Evolutionary conservation across 2,113 vertebrate genomes (phyloP), one percentile per base, ranked within the genome.

Genomic region (Colius striatus): DNA sequence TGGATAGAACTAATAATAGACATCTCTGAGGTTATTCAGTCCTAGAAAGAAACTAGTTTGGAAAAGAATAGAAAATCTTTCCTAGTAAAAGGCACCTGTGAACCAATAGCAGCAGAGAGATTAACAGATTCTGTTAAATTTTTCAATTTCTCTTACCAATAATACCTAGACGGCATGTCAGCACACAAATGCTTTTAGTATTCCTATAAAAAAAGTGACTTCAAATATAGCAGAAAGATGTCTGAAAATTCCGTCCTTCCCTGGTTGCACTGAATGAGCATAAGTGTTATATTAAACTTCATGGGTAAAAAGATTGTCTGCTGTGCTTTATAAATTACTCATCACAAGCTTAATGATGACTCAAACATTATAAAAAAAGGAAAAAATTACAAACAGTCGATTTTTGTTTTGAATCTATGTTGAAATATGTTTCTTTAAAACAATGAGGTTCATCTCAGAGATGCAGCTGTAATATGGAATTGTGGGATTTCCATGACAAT

Each of bases 11-110:
- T 81, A 90, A 84, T 78, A 53, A 90, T 43, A 38, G 57, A 19
- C 34, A 57, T 72, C 48, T 86, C 45, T 63, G 10, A 5, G 54
- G 36, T 53, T 88, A 78, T 74, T 89, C 76, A 87, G 84, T 26
- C 36, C 73, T 32, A 71, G 73, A 72, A 91, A 87, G 30, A 66
- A 84, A 84, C 7, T 50, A 79, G 58, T 84, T 48, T 89, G 47
- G 54, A 87, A 94, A 87, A 68, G 57, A 27, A 81, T 7, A 71
- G 70, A 72, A 89, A 95, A 94, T 19, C 15, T 82, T 76, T 92
- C 36, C 50, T 73, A 53, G 47, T n/a, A 68, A 82, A 96, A 89
- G 61, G 8, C 23, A 82, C 18, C 51, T 87, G 43, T 18, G 43
- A 89, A 29, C 13, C 81, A 41, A 63, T 13, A 91, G 66, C 45